Base-by-base conservation (phyloP, 2,113 vertebrate genomes). In the Merops nubicus region DNA sequence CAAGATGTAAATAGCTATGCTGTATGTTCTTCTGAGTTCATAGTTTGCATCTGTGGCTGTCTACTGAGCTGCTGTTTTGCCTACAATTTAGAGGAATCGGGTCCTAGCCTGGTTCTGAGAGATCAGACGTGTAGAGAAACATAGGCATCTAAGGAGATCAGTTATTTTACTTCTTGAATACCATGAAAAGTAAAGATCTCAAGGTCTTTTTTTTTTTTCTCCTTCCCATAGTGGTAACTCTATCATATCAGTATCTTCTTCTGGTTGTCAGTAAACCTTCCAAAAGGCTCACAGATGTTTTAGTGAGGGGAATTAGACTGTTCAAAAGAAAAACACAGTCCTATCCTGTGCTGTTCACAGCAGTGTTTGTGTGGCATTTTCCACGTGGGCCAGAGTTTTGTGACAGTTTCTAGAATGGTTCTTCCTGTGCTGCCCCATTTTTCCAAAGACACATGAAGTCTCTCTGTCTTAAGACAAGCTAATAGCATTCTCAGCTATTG, bases 381-480 rank as follows among this genome's bases (percentile, higher is more conserved):
- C 34, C 19, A 36, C 0, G 0, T 36, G 26, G 31, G 7, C 15
- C 40, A 57, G 47, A 25, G 8, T 76, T 85, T 42, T 72, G 29
- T 51, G 60, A 29, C 5, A 15, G 29, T 50, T 86, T 84, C 34
- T 77, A 36, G 12, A 67, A 73, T 25, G 16, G 5, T 54, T 91
- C 47, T 74, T 26, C n/a, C n/a, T 90, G 40, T 17, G 26, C 43
- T 43, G n/a, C 36, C 33, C 15, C 23, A 19, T 33, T 72, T 91
- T 48, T 57, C 6, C 48, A 56, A 76, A 40, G 40, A 43, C 10
- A 18, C 6, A 15, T 42, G 22, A 26, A 53, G 8, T n/a, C 11
- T n/a, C 9, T 51, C 26, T 84, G 33, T 65, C 54, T 70, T 45
- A 62, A 65, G 53, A 9, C 26, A 91, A 34, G 17, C 15, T 47